Conservation (phyloP, 2,888 invertebrate genomes). For the Trichogramma evanescens region DNA sequence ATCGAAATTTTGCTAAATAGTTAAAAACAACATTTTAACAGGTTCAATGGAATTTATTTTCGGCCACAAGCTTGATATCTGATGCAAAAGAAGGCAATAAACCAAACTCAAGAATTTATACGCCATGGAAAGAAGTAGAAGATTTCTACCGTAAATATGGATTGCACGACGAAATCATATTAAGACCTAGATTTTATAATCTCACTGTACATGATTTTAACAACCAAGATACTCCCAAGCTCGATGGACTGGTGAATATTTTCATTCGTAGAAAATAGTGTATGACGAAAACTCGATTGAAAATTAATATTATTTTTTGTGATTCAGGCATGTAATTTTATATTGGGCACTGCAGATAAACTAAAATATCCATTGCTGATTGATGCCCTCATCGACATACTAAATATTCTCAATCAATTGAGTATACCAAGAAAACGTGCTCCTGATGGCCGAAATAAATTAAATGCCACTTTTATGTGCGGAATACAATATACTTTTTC, state of each 20-base stretch:
- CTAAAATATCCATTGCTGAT: slow-evolving; percentile 80
- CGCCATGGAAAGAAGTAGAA: slow-evolving; percentile 69
- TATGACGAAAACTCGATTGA: neutral
- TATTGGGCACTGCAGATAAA: slow-evolving; percentile 86
- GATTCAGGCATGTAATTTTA: slow-evolving; percentile 77
- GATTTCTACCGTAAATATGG: slow-evolving; percentile 63
- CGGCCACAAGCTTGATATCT: slow-evolving; percentile 56
- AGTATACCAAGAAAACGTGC: slow-evolving; percentile 33
- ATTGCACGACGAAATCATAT: slow-evolving; percentile 58
- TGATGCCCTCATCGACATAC: slow-evolving; percentile 75
- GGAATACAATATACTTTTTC: slow-evolving; percentile 88
- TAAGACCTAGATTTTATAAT: slow-evolving; percentile 88
- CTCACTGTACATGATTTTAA: slow-evolving; percentile 71
- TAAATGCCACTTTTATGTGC: slow-evolving; percentile 61
- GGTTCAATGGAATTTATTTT: slow-evolving; percentile 76
- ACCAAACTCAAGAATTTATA: slow-evolving; percentile 56
- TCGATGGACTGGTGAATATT: slow-evolving; percentile 63
- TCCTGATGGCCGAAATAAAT: slow-evolving; percentile 39
- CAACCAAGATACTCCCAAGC: slow-evolving; percentile 78
- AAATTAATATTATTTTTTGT: slow-evolving; percentile 10
- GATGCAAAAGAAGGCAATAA: slow-evolving; percentile 52
- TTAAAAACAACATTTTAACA: slow-evolving; percentile 29
- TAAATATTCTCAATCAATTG: slow-evolving; percentile 71
- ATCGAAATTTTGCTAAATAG: neutral
- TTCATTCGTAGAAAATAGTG: neutral